A percentile compares a stretch with the other conserved stretches of the same genome.
These are phyloP conservation scores for Elysia crispata DNA, from an alignment of 2,888 invertebrate genomes.

Conservation along the genomic window DNA sequence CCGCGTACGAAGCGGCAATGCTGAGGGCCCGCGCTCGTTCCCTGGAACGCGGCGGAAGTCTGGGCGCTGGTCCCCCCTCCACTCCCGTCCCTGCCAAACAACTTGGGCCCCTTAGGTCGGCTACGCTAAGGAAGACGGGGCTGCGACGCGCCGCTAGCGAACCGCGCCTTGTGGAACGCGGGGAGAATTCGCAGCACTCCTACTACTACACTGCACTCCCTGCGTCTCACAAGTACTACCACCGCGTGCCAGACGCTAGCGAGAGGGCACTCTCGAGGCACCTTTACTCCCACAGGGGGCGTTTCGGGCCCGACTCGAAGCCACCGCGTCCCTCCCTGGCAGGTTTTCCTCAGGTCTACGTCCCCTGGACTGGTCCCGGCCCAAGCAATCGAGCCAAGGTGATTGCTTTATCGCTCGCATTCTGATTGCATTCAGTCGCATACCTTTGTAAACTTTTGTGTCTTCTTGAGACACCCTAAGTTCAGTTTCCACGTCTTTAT, in stretches of 20 bases:
- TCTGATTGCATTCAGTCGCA: not conserved
- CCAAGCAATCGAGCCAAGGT: slow-evolving; percentile 53
- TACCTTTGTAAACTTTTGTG: not conserved
- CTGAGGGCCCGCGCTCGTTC: too few relatives aligned
- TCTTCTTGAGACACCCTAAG: slow-evolving; percentile 16
- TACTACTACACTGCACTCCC: too few relatives aligned
- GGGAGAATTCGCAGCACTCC: too few relatives aligned
- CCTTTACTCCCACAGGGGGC: slow-evolving; percentile 36
- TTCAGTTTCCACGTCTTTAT: too few relatives aligned
- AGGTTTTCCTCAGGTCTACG: slow-evolving; percentile 48
- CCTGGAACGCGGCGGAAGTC: too few relatives aligned
- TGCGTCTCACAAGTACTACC: slow-evolving; percentile 36
- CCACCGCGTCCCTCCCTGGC: slow-evolving; percentile 44
- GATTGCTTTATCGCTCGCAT: slow-evolving; percentile 30
- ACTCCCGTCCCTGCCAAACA: not conserved
- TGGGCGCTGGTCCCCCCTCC: too few relatives aligned
- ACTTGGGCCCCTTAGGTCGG: slow-evolving; percentile 46
- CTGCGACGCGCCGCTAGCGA: slow-evolving; percentile 18
- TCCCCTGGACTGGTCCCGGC: slow-evolving; percentile 46
- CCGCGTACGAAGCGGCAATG: not conserved
- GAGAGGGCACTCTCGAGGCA: slow-evolving; percentile 40
- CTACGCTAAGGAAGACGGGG: slow-evolving; percentile 19
- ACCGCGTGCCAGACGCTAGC: slow-evolving; percentile 37
- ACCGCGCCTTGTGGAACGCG: slow-evolving; percentile 23
- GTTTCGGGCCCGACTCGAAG: slow-evolving; percentile 42